These are phyloP conservation scores for Nomada lathburiana DNA, from an alignment of 2,888 invertebrate species.

Conservation along the genomic window DNA sequence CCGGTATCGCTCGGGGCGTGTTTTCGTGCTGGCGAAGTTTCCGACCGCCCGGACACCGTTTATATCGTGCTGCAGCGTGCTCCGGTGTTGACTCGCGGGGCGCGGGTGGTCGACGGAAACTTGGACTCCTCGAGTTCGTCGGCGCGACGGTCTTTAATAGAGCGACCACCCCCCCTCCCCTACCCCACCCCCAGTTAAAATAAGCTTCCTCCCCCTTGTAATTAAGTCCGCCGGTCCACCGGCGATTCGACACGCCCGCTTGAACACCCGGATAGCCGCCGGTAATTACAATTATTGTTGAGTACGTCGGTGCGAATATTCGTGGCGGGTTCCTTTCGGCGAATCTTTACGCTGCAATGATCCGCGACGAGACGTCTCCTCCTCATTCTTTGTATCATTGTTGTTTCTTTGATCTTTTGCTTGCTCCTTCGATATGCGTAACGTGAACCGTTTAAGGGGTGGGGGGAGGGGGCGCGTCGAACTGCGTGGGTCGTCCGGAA, in stretches of 20 bases:
- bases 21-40: slow-evolving; percentile 51
- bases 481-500: too few species aligned
- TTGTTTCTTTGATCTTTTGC: too few species aligned
- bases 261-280: not conserved
- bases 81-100: slow-evolving; percentile 35
- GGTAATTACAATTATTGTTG: slow-evolving; percentile 20
- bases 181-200: slow-evolving; percentile 4
- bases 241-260: slow-evolving; percentile 19
- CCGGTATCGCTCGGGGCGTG: slow-evolving; percentile 32
- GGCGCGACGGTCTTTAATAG: slow-evolving; percentile 33
- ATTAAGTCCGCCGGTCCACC: slow-evolving; percentile 19
- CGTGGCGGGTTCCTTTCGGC: not conserved
- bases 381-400: too few species aligned
- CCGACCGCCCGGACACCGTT: slow-evolving; percentile 38
- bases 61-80: slow-evolving; percentile 29
- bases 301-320: not conserved
- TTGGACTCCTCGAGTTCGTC: slow-evolving; percentile 16
- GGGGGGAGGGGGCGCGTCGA: too few species aligned
- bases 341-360: not conserved
- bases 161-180: too few species aligned
- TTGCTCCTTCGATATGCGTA: too few species aligned
- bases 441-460: too few species aligned
- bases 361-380: too few species aligned
- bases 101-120: not conserved
- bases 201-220: slow-evolving; percentile 23